phyloP scores from a whole-genome alignment of 2,113 vertebrate genomes.

The Saguinus imperator region DNA sequence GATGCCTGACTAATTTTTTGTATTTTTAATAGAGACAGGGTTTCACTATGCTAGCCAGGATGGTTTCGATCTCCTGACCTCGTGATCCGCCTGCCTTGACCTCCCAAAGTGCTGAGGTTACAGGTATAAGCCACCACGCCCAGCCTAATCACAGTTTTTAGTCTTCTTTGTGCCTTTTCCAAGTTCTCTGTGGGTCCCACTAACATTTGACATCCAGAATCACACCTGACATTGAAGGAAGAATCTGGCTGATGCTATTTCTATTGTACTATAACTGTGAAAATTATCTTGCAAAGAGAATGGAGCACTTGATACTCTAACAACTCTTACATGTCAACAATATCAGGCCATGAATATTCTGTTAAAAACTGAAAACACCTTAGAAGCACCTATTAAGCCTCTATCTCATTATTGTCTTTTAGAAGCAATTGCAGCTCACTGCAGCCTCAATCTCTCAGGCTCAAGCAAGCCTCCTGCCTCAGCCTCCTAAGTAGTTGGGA shows the following conservation, averaged over 20 bases:
- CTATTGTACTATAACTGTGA: not conserved
- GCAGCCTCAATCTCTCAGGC: no score
- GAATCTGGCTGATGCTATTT: not conserved
- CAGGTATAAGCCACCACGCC: no score
- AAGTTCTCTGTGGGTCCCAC: not conserved
- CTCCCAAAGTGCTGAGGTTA: no score
- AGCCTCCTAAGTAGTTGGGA: no score
- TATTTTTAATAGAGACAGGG: no score
- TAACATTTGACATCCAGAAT: not conserved
- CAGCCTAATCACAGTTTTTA: not conserved
- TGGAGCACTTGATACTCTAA: not conserved
- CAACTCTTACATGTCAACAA: not conserved
- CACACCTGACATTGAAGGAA: not conserved
- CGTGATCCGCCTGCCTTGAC: no score
- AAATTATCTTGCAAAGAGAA: not conserved
- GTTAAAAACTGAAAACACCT: slow-evolving; percentile 34
- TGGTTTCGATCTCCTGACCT: no score
- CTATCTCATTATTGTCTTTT: not conserved
- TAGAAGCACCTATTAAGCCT: not conserved
- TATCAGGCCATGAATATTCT: not conserved
- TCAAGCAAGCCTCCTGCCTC: no score
- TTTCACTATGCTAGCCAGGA: no score
- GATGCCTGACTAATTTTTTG: no score
- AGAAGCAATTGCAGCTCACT: not conserved
- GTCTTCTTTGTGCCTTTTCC: not conserved